Percentiles rank a stretch among this genome's conserved stretches.
Conservation (phyloP, 1,140 invertebrate species). For the Drosophila insularis region DNA sequence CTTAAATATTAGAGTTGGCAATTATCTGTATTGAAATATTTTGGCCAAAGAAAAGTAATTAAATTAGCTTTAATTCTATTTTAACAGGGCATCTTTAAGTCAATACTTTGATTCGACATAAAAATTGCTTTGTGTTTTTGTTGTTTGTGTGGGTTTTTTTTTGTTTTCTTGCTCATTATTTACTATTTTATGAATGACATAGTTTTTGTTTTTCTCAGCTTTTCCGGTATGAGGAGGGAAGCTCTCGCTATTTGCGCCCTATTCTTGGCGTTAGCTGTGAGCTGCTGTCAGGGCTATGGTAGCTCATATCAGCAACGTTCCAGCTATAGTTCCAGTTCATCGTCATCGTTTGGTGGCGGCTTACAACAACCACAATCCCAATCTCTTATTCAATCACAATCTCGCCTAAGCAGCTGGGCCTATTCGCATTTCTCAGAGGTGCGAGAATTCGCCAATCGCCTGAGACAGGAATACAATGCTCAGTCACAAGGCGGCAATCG, state of each 20-base stretch:
- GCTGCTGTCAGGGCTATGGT: conserved; percentile 45
- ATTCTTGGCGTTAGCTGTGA: conserved; percentile 46
- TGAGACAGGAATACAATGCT: conserved; percentile 70
- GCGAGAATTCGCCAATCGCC: conserved; percentile 60
- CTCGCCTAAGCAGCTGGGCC: conserved; percentile 59
- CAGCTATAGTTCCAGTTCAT: conserved; percentile 45
- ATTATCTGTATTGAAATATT: too few species aligned
- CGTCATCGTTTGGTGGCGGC: conserved; percentile 45
- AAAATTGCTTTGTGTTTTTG: not conserved
- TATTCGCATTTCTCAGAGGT: conserved; percentile 60
- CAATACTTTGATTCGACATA: not conserved
- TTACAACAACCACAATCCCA: conserved; percentile 22
- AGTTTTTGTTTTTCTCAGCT: conserved; percentile 38
- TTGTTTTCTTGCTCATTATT: conserved; percentile 10
- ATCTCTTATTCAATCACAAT: conserved; percentile 14
- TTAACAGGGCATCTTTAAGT: not conserved
- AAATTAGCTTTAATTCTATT: too few species aligned
- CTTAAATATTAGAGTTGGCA: too few species aligned
- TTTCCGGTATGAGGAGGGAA: conserved; percentile 43
- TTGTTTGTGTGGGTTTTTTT: conserved; percentile 15
- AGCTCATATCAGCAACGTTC: conserved; percentile 37
- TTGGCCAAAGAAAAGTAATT: too few species aligned
- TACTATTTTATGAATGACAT: conserved; percentile 58
- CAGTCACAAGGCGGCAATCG: conserved; percentile 52
- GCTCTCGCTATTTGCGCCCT: conserved; percentile 48